Evolutionary conservation across 2,888 invertebrate species (phyloP), one percentile per base, ranked within the genome.

Genomic region (Mellilla xanthometata): DNA sequence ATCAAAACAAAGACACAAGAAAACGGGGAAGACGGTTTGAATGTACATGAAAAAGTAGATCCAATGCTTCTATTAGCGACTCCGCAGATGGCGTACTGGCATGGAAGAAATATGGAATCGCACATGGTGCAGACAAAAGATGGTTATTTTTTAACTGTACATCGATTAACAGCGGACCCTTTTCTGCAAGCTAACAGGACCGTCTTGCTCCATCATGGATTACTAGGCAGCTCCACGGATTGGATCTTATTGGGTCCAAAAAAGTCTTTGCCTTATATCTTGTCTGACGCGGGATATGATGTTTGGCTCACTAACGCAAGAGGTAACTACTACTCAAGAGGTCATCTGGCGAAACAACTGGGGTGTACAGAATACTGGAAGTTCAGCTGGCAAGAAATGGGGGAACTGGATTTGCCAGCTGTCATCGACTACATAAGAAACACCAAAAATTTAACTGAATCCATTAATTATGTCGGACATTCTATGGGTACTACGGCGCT

Each of bases 241-340:
- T 86, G 86, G 86, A 66, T 85, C 32, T 51, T 85, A 41, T 60
- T 79, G n/a, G 85, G 83, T 23, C 58, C 79, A 1, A 54, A 61
- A 32, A 72, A 77, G 42, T 78, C 82, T 3, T 65, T 86, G n/a
- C 79, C 84, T 0, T 85, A 83, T 39, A 53, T 81, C 1, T 49
- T 95, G 77, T 82, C 90, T 76, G 81, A 93, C 49, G 74, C 74
- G 1, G 91, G 91, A 0, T 91, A 89, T 49, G 91, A 92, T 42
- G 91, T 91, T 1, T 95, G 86, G 95, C 90, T 81, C 90, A 76
- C 81, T 6, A 91, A 91, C 32, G 76, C 81, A 0, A 72, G 84
- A 65, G 85, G 86, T 0, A 85, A 81, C 48, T 70, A 71, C 47
- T 85, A 83, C 50, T 85, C 82, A 0, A 69, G 76, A 27, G 73